Evolutionary conservation across 2,888 invertebrate genomes (phyloP).

Genomic region (Melitaea athalia): DNA sequence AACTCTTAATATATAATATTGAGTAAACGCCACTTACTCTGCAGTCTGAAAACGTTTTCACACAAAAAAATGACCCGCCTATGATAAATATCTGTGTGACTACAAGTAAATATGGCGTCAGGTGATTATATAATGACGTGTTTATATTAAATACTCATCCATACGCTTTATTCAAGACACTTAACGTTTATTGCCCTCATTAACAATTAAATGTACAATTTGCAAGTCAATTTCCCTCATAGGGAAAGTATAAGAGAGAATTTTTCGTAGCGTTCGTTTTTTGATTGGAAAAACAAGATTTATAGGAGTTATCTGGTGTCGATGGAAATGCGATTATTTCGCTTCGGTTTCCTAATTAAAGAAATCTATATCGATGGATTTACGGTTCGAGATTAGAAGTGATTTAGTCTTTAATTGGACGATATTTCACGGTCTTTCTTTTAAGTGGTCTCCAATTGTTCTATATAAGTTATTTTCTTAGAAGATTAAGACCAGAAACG

Average conservation of each 20-base stretch:
- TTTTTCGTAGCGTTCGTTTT: background rate
- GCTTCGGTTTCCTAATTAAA: constrained; percentile 34
- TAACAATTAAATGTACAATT: background rate
- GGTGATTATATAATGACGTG: no score
- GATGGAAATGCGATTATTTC: constrained; percentile 34
- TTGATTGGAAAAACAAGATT: constrained; percentile 31
- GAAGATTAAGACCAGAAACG: background rate
- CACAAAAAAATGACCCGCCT: no score
- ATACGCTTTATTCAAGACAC: no score
- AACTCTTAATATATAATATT: no score
- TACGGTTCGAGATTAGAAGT: constrained; percentile 30
- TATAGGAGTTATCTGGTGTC: constrained; percentile 35
- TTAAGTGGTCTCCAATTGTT: constrained; percentile 8
- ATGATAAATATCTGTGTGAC: no score
- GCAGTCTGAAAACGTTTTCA: no score
- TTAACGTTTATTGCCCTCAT: background rate
- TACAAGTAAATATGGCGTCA: no score
- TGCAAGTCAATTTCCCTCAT: background rate
- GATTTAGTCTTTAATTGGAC: constrained; percentile 31
- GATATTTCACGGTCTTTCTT: constrained; percentile 29
- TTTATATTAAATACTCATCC: no score
- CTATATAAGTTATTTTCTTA: background rate
- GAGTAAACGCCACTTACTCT: no score
- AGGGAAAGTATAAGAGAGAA: background rate
- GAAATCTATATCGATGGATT: constrained; percentile 37